Evolutionary conservation across 1,140 invertebrate species (phyloP).

Genomic region (Battus philenor): DNA sequence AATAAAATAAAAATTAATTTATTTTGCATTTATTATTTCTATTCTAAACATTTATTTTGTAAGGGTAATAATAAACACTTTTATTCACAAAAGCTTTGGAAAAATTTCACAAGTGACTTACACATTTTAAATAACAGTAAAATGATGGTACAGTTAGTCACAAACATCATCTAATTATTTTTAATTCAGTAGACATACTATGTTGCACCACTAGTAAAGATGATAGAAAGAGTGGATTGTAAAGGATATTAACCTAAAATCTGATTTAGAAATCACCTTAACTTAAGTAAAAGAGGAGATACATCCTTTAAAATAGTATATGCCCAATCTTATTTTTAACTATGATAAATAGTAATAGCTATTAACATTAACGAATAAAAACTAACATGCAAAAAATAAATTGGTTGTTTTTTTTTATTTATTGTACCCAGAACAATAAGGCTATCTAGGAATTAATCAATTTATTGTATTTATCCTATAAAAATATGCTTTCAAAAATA

Average conservation of each 20-base stretch:
- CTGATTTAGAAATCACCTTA: not conserved
- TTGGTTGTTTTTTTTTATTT: not conserved
- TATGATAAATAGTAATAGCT: not conserved
- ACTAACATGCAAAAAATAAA: conserved; percentile 9
- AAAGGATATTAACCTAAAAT: not conserved
- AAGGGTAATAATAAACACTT: conserved; percentile 6
- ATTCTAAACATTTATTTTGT: conserved; percentile 2
- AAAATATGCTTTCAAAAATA: conserved; percentile 15
- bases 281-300: not conserved
- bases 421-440: not conserved
- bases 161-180: too few species aligned
- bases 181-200: too few species aligned
- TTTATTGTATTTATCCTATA: conserved; percentile 5
- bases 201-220: too few species aligned
- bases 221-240: too few species aligned
- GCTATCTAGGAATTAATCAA: too few species aligned
- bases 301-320: conserved; percentile 3
- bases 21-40: conserved; percentile 3
- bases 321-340: conserved; percentile 8
- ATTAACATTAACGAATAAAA: conserved; percentile 6
- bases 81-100: conserved; percentile 17
- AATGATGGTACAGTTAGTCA: not conserved
- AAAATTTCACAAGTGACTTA: conserved; percentile 6
- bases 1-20: not conserved
- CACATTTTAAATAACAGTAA: conserved; percentile 5